phyloP scores from a whole-genome alignment of 2,797 vertebrate genomes.

The Ctenopoma multispine region DNA sequence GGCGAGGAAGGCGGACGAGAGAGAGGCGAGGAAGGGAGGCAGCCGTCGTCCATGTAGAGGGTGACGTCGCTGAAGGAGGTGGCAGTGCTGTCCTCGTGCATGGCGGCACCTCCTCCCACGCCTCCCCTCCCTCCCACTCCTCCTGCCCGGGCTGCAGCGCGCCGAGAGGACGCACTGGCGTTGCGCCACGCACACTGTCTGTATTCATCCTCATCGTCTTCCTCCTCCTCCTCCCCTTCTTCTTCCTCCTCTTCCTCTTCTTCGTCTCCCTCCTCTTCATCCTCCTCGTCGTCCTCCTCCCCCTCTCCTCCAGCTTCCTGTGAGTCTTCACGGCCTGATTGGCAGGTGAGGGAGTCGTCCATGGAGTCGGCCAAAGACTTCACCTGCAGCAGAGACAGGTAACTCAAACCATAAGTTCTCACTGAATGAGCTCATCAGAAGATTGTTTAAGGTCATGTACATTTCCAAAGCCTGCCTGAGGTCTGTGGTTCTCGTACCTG shows the following conservation, averaged over 20 bases:
- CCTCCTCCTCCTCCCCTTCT: slow-evolving; percentile 82
- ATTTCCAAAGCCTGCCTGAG: too few species aligned
- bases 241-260: slow-evolving; percentile 81
- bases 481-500: slow-evolving; percentile 84
- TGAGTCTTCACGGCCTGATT: slow-evolving; percentile 82
- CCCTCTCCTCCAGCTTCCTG: slow-evolving; percentile 82
- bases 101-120: slow-evolving; percentile 80
- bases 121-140: slow-evolving; percentile 75
- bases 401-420: background rate
- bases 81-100: slow-evolving; percentile 92
- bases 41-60: slow-evolving; percentile 92
- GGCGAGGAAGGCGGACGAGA: slow-evolving; percentile 86
- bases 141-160: slow-evolving; percentile 59
- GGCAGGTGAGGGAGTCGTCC: slow-evolving; percentile 91
- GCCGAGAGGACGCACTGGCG: slow-evolving; percentile 65
- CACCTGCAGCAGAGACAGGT: slow-evolving; percentile 84
- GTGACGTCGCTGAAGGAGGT: slow-evolving; percentile 94
- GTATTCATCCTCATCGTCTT: slow-evolving; percentile 80
- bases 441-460: too few species aligned
- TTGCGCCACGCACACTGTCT: slow-evolving; percentile 79
- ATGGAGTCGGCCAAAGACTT: slow-evolving; percentile 94
- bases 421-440: too few species aligned
- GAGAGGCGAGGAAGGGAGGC: slow-evolving; percentile 86
- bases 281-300: slow-evolving; percentile 82
- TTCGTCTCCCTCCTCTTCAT: slow-evolving; percentile 74